Evolutionary conservation across 1,140 invertebrate species (phyloP).

Genomic region (Himalopsyche phryganea): DNA sequence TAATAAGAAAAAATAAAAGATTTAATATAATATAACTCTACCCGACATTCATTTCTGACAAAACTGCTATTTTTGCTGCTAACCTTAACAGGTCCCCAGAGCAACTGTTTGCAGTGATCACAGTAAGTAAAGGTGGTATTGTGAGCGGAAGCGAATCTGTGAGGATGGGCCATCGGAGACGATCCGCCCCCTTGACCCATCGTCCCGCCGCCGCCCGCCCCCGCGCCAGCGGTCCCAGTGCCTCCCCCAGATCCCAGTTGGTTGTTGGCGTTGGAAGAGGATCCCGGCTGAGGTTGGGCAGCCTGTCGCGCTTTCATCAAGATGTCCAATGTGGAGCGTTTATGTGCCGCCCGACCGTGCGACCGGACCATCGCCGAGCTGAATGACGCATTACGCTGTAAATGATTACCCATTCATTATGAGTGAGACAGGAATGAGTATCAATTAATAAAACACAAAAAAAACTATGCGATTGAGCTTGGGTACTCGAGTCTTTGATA

Average conservation of each 20-base stretch:
- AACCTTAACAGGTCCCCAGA: slow-evolving; percentile 94
- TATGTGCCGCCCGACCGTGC: slow-evolving; percentile 82
- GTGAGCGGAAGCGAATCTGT: slow-evolving; percentile 84
- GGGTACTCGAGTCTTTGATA: too few species aligned
- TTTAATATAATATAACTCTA: too few species aligned
- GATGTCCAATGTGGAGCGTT: slow-evolving; percentile 87
- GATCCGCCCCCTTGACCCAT: slow-evolving; percentile 7
- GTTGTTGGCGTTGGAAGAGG: slow-evolving; percentile 39
- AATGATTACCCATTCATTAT: too few species aligned
- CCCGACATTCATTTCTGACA: too few species aligned
- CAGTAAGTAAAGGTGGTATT: slow-evolving; percentile 90
- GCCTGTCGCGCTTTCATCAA: slow-evolving; percentile 81
- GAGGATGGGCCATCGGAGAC: slow-evolving; percentile 75
- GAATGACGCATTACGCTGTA: slow-evolving; percentile 75
- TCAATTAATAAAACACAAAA: too few species aligned
- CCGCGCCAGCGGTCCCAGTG: neutral
- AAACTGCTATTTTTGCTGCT: too few species aligned
- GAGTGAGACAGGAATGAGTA: too few species aligned
- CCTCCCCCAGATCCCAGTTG: slow-evolving; percentile 40
- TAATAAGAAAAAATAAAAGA: too few species aligned
- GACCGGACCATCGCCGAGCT: slow-evolving; percentile 84
- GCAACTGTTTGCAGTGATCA: slow-evolving; percentile 82
- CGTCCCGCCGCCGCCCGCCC: neutral
- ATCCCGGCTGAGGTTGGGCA: slow-evolving; percentile 49
- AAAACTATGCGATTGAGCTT: too few species aligned